Base-by-base conservation (phyloP, 2,888 invertebrate species). In the Chironomus riparius region DNA sequence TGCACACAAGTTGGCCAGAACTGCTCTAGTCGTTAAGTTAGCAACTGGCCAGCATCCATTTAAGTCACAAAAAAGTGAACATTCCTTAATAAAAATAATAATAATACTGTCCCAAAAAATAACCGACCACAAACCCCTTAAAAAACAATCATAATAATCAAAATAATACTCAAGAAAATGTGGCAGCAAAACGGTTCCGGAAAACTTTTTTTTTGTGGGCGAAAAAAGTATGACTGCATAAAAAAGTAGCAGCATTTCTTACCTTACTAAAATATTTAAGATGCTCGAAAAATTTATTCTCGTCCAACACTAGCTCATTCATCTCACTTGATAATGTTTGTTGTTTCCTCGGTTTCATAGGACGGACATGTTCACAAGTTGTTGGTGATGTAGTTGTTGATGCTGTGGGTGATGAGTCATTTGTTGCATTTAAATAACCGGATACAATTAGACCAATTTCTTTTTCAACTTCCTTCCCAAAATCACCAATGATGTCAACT, bases 401-500 rank as follows among this genome's bases (percentile, higher is more conserved):
- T 65, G 65, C 6, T n/a, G 56, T 10, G 6, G 65, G 13, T 21
- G n/a, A 21, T 65, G 21, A 3, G 24, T 24, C 61, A 61, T 28
- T 47, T 73, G 61, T 61, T 61, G 74, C 24, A 24, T 68, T 68
- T 12, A 47, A 38, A 28, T 82, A 83, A 18, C 82, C 82, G 24
- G 81, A 81, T 3, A 83, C 81, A 70, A 82, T 80, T 12, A 83
- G 79, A 22, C 83, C 82, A 77, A 83, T 82, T 77, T 83, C 83
- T 3, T 81, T 78, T 78, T 83, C 83, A 50, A 83, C 81, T 78
- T 83, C 83, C 24, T 81, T 79, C 2, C 81, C 82, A 78, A 83
- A 83, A 78, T 83, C 81, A 2, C 83, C 83, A 75, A 83, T 81
- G 65, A 83, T 83, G 79, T 82, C 82, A 6, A 82, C 24, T 10